Evolutionary conservation across 1,140 invertebrate species (phyloP).

Genomic region (Euwallacea fornicatus): DNA sequence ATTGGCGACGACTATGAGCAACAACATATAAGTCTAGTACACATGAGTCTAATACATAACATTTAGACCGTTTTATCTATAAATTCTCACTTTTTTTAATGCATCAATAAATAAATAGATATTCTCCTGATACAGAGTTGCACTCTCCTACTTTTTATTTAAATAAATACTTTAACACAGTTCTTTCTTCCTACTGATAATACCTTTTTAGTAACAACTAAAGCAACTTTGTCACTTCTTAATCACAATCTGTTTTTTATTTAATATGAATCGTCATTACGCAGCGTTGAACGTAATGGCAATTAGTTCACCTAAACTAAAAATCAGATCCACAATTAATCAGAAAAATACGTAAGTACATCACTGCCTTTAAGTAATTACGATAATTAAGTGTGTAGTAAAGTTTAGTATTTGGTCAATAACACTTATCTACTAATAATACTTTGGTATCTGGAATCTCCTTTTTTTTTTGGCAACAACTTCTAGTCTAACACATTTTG

Average conservation of each 20-base stretch:
- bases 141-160: constrained; percentile 37
- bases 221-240: constrained; percentile 41
- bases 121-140: constrained; percentile 16
- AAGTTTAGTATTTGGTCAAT: constrained; percentile 49
- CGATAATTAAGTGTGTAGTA: constrained; percentile 1
- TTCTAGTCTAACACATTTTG: constrained; percentile 48
- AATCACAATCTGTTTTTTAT: constrained; percentile 39
- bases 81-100: constrained; percentile 43
- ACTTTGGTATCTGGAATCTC: constrained; percentile 55
- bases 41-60: constrained; percentile 36
- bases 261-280: not conserved
- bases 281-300: too few species aligned
- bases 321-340: not conserved
- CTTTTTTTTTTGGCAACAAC: constrained; percentile 53
- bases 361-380: constrained; percentile 2
- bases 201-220: constrained; percentile 28
- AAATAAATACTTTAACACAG: constrained; percentile 38
- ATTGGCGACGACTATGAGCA: not conserved
- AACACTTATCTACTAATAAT: constrained; percentile 52
- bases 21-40: constrained; percentile 15
- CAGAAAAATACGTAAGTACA: not conserved
- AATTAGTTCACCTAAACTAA: too few species aligned
- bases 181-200: constrained; percentile 35
- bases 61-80: constrained; percentile 43
- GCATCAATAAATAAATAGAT: constrained; percentile 43